phyloP scores from a whole-genome alignment of 1,140 invertebrate species.

The Lysiphlebus fabarum region DNA sequence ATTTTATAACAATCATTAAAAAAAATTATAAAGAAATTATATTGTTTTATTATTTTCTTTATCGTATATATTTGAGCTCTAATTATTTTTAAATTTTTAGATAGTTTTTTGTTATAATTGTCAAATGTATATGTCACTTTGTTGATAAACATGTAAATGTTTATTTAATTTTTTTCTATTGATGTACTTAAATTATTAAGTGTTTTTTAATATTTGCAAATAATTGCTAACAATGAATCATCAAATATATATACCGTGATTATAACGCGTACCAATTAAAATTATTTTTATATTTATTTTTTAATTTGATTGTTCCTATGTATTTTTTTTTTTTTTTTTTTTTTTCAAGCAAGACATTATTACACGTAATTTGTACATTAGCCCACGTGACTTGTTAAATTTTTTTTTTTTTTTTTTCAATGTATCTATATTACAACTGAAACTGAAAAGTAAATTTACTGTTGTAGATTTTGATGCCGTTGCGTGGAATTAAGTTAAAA shows the following conservation, averaged over 20 bases:
- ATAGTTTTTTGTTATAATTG: no score
- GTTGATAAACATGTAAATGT: no score
- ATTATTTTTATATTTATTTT: constrained; percentile 35
- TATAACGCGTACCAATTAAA: constrained; percentile 42
- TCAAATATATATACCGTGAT: background rate
- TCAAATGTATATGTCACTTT: no score
- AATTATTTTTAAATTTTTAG: no score
- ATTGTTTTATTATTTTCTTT: no score
- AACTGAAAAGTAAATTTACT: background rate
- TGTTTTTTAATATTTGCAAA: no score
- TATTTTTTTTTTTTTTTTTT: no score
- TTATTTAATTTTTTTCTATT: no score
- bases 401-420: constrained; percentile 7
- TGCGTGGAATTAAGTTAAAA: constrained; percentile 37
- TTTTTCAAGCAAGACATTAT: constrained; percentile 14
- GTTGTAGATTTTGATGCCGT: constrained; percentile 26
- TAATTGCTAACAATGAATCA: constrained; percentile 35
- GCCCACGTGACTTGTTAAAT: constrained; percentile 16
- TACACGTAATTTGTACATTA: constrained; percentile 29
- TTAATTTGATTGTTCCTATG: constrained; percentile 44
- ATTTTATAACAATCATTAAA: no score
- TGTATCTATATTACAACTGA: background rate
- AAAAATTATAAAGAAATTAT: no score
- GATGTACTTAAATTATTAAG: no score
- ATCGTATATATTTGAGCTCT: no score